Conservation (phyloP, 2,113 vertebrate species). For the Dipodomys ordii region DNA sequence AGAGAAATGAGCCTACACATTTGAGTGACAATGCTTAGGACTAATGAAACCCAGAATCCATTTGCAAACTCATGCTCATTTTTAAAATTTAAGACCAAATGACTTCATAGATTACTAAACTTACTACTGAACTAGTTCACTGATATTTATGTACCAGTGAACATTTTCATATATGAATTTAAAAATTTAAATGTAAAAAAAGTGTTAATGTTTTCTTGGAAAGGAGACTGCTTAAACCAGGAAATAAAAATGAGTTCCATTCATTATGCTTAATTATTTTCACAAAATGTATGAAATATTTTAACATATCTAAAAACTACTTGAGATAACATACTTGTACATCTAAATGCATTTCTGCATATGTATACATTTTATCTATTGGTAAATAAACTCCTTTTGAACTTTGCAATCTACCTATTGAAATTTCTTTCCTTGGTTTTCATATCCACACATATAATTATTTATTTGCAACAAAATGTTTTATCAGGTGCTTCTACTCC, state of each 20-base stretch:
- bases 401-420: neutral
- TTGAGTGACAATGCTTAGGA: neutral
- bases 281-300: constrained; percentile 12
- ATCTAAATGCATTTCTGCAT: neutral
- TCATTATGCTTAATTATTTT: neutral
- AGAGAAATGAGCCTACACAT: neutral
- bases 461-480: too few relatives aligned
- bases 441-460: too few relatives aligned
- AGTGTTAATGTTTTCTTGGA: neutral
- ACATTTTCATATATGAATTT: neutral
- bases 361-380: neutral
- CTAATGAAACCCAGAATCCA: neutral
- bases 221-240: neutral
- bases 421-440: neutral
- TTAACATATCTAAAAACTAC: neutral
- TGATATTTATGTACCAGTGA: neutral
- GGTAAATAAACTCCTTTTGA: neutral
- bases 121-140: neutral
- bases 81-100: constrained; percentile 32
- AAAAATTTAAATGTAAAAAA: constrained; percentile 9
- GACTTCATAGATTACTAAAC: neutral
- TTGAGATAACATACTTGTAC: neutral
- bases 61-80: neutral
- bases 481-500: too few relatives aligned
- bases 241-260: neutral